phyloP scores from a whole-genome alignment of 2,113 vertebrate species.

The Calidris pugnax region DNA sequence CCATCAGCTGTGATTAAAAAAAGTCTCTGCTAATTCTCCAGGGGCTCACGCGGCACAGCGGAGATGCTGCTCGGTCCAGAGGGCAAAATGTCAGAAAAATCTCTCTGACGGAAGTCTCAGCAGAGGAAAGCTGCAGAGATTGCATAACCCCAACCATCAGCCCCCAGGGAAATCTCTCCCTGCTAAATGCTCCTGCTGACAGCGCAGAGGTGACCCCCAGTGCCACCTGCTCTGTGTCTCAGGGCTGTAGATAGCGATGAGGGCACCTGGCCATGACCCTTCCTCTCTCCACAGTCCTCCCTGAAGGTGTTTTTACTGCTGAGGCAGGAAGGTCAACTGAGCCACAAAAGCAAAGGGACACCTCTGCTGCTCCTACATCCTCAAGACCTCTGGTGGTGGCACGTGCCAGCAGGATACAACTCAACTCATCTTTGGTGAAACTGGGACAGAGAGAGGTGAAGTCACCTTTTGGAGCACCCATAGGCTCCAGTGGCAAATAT shows the following conservation, averaged over 20 bases:
- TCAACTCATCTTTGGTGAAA: neutral
- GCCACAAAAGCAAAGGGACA: neutral
- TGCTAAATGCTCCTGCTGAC: neutral
- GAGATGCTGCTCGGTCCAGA: neutral
- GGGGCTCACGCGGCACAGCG: neutral
- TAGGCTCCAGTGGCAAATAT: neutral
- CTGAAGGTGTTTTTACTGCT: neutral
- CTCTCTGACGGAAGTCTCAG: neutral
- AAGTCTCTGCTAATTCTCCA: neutral
- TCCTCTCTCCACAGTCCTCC: neutral
- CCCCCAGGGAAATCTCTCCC: neutral
- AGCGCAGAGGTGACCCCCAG: rapidly evolving
- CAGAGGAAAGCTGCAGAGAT: neutral
- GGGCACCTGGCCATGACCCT: neutral
- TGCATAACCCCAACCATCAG: neutral
- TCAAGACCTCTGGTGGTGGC: no score
- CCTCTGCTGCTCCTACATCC: rapidly evolving
- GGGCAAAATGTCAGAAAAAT: neutral
- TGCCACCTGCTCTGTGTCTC: neutral
- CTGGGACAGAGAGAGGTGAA: neutral
- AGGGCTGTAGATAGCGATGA: rapidly evolving
- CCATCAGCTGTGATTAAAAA: neutral
- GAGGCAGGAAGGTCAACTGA: neutral
- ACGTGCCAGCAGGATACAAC: neutral
- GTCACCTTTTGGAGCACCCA: neutral